Base-by-base conservation (phyloP, 2,888 invertebrate genomes). In the Athalia cordata region DNA sequence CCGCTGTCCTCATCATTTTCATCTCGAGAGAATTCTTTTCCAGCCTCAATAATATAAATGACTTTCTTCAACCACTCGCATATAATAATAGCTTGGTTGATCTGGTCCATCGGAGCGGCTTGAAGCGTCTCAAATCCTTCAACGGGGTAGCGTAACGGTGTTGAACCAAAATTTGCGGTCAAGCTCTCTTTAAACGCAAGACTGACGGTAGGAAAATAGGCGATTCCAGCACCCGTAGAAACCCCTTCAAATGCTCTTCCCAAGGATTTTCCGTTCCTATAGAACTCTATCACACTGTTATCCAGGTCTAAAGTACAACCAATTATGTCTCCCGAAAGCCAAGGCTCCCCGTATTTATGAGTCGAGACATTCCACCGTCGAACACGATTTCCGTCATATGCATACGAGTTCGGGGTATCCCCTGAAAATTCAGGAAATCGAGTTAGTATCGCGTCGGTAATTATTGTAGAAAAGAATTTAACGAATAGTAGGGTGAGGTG, bases 291-390 rank as follows among this genome's bases (percentile, higher is more conserved):
- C 0, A 91, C 92, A 7, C 95, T 95, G 43, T 91, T 92, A 81
- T 96, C 95, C 87, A 96, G 90, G 87, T 97, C 95, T 47, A 96
- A 90, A 3, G 87, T 83, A 78, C 95, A 94, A 83, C 94, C 93
- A 78, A 96, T 96, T 74, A 96, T 94, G 89, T 97, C 97, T 15
- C 96, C 96, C n/a, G 94, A 93, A 81, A 95, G 91, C 96, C 96
- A 97, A 15, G 93, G 90, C 85, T 94, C 94, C 0, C 96, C 96
- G 87, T 96, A 97, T 81, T 93, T 93, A 7, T 93, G 90, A 0
- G 94, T 94, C 52, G 93, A 92, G 0, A 94, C 93, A 84, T 95
- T 95, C 95, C 95, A 95, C 84, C 93, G 94, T 77, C 94, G 90
- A 0, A 94, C 90, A 8, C 95, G 91, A 78, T 94, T 94, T 0